Conservation (phyloP, 2,113 vertebrate species). For the Salvelinus sp. region DNA sequence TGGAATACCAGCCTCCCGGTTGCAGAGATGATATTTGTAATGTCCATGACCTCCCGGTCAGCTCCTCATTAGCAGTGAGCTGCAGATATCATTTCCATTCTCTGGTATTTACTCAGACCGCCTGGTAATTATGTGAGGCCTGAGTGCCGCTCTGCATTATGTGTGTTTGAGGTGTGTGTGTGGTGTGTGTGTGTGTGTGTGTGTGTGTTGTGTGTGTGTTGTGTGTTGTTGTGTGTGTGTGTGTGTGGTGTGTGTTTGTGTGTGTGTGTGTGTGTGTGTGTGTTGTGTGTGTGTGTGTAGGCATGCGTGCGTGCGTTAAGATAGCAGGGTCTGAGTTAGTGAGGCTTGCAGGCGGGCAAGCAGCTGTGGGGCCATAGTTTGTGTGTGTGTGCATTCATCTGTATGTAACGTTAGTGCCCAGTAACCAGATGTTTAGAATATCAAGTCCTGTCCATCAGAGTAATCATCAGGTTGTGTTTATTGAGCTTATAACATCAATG, state of each 20-base stretch:
- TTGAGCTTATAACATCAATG: background rate
- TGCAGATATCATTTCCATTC: constrained; percentile 46
- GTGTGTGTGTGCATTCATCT: background rate
- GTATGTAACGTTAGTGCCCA: background rate
- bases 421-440: background rate
- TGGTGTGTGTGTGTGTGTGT: constrained; percentile 22
- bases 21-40: constrained; percentile 60
- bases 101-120: constrained; percentile 40
- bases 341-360: background rate
- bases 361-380: background rate
- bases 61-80: constrained; percentile 59
- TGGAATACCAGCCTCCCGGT: constrained; percentile 43
- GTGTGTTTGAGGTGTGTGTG: constrained; percentile 15
- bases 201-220: background rate
- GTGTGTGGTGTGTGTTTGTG: background rate
- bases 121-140: constrained; percentile 56
- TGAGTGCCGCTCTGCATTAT: constrained; percentile 23
- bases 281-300: background rate
- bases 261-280: background rate
- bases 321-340: background rate
- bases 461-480: background rate
- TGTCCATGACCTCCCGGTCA: constrained; percentile 61
- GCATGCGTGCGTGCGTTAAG: background rate
- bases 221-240: background rate
- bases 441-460: background rate